These are phyloP conservation scores for Mya arenaria DNA, from an alignment of 1,140 invertebrate species.

Conservation along the genomic window DNA sequence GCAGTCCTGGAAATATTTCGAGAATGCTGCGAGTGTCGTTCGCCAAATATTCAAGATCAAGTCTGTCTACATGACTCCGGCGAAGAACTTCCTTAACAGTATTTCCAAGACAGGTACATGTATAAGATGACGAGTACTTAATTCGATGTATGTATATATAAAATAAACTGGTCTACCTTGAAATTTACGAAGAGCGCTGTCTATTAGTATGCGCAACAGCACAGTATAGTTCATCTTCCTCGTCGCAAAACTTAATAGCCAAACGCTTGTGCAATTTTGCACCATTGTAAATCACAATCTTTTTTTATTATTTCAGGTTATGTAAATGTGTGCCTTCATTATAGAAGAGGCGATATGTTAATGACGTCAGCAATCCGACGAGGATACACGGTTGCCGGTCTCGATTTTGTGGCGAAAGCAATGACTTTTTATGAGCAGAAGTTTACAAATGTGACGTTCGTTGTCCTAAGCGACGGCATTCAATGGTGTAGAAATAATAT, in stretches of 20 bases:
- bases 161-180: too few species aligned
- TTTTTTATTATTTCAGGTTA: too few species aligned
- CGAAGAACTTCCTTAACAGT: background rate
- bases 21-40: background rate
- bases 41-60: background rate
- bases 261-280: too few species aligned
- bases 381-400: constrained; percentile 22
- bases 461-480: constrained; percentile 65
- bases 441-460: constrained; percentile 50
- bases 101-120: too few species aligned
- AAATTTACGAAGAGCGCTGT: too few species aligned
- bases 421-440: constrained; percentile 39
- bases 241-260: too few species aligned
- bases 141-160: too few species aligned
- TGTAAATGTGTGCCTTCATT: background rate
- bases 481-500: constrained; percentile 56
- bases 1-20: constrained; percentile 34
- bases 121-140: too few species aligned
- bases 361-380: background rate
- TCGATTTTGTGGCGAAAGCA: constrained; percentile 51
- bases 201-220: too few species aligned
- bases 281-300: too few species aligned
- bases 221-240: too few species aligned
- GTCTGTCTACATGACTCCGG: background rate
- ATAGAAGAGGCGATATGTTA: background rate